phyloP scores from a whole-genome alignment of 2,113 vertebrate species.

The rat (Rattus norvegicus) region GRCr8 NC_086023.1:115463001-115463500 shows the following conservation, averaged over 20 bases:
- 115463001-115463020: slow-evolving; percentile 81
- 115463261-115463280: neutral
- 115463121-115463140: slow-evolving; percentile 72
- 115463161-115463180: slow-evolving; percentile 75
- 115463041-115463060: slow-evolving; percentile 70
- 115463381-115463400: neutral
- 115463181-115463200: slow-evolving; percentile 72
- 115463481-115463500: neutral
- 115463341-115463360: neutral
- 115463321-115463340: neutral
- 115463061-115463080: slow-evolving; percentile 62
- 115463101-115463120: slow-evolving; percentile 64
- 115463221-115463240: slow-evolving; percentile 47
- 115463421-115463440: neutral
- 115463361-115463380: neutral
- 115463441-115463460: neutral
- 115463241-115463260: neutral
- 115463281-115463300: neutral
- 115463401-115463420: neutral
- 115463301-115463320: neutral
- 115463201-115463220: neutral
- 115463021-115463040: slow-evolving; percentile 66
- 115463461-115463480: neutral
- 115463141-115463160: slow-evolving; percentile 76
- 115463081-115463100: slow-evolving; percentile 66